Percentiles rank a stretch among this genome's conserved stretches.
phyloP scores from a whole-genome alignment of 2,888 invertebrate species.

The Xestobium rufovillosum region DNA sequence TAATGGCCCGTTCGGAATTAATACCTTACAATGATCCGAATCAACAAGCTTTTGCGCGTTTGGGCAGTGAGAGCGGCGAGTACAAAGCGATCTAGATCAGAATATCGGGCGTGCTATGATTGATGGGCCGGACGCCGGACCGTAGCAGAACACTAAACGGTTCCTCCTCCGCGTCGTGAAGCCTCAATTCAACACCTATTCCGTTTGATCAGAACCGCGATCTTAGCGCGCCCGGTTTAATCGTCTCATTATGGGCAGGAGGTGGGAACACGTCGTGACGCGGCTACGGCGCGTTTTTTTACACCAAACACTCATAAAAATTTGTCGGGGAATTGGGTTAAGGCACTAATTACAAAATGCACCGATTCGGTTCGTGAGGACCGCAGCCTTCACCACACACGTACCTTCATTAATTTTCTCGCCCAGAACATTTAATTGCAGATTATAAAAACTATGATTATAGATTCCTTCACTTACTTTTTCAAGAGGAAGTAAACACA shows the following conservation, averaged over 20 bases:
- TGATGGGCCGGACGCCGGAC: constrained; percentile 31
- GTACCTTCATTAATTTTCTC: no score
- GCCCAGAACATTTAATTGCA: no score
- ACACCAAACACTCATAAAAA: no score
- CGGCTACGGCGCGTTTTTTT: constrained; percentile 13
- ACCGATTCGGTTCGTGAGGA: no score
- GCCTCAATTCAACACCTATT: constrained; percentile 42
- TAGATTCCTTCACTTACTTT: constrained; percentile 1
- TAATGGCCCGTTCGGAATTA: not conserved
- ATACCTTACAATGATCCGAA: not conserved
- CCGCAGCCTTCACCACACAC: no score
- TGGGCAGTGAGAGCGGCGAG: constrained; percentile 19
- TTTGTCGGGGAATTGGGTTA: no score
- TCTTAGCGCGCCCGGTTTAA: constrained; percentile 34
- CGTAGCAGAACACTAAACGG: constrained; percentile 34
- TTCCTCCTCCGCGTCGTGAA: constrained; percentile 36
- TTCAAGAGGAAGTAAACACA: constrained; percentile 3
- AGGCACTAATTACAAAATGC: no score
- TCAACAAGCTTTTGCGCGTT: not conserved
- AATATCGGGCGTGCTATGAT: constrained; percentile 33
- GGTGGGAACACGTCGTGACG: constrained; percentile 31
- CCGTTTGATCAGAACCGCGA: constrained; percentile 37
- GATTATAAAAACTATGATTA: not conserved
- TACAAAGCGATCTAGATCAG: constrained; percentile 33
- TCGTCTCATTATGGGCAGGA: constrained; percentile 38